Evolutionary conservation across 2,888 invertebrate species (phyloP).

Genomic region (Drosophila diplacantha): DNA sequence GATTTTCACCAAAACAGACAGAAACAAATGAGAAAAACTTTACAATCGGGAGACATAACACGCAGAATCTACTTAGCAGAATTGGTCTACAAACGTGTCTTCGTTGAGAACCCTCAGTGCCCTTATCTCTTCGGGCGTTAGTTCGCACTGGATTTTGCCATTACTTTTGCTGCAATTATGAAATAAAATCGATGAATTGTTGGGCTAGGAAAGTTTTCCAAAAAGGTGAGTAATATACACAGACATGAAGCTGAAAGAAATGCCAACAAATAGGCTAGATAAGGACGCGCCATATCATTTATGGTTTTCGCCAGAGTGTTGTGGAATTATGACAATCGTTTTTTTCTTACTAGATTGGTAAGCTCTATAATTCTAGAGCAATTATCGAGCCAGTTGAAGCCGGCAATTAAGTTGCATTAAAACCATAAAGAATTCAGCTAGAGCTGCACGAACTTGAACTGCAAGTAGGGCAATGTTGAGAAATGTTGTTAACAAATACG

Average conservation of each 20-base stretch:
- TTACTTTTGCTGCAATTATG: conserved; percentile 44
- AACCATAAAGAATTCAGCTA: conserved; percentile 14
- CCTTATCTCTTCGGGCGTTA: conserved; percentile 54
- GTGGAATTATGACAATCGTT: conserved; percentile 1
- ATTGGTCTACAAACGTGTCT: conserved; percentile 62
- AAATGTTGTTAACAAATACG: conserved; percentile 16
- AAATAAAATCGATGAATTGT: conserved; percentile 4
- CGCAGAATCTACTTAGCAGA: conserved; percentile 4
- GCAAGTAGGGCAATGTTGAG: conserved; percentile 4
- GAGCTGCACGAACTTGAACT: conserved; percentile 25
- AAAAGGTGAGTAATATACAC: conserved; percentile 4
- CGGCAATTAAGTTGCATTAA: conserved; percentile 17
- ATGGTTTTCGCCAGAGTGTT: conserved; percentile 2
- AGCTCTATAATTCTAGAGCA: conserved; percentile 7
- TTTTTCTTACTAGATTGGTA: background rate
- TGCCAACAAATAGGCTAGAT: conserved; percentile 11
- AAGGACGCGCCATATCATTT: conserved; percentile 7
- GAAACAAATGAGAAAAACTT: background rate
- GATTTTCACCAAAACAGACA: conserved; percentile 10
- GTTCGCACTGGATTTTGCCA: conserved; percentile 37
- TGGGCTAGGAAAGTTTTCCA: conserved; percentile 3
- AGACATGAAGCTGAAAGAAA: conserved; percentile 27
- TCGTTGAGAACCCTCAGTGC: conserved; percentile 59
- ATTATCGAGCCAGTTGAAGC: conserved; percentile 1
- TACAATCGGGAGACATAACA: background rate